These are phyloP conservation scores for Cordylochernes scorpioides DNA, from an alignment of 2,888 invertebrate species.

Conservation along the genomic window DNA sequence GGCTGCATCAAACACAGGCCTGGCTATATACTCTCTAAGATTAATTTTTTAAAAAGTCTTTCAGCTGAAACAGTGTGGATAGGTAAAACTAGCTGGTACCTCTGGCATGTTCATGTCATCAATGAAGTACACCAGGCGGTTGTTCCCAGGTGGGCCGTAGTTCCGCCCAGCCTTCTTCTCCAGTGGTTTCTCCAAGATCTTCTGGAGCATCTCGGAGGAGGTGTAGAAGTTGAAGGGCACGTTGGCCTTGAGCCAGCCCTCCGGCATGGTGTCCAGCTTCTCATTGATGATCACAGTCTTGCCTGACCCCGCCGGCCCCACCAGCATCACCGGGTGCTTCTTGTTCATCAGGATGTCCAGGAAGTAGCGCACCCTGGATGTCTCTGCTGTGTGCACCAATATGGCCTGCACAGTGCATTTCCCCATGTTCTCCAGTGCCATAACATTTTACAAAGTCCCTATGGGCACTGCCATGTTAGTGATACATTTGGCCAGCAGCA, in stretches of 20 bases:
- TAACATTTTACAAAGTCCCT: too few relatives aligned
- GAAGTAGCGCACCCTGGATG: constrained; percentile 63
- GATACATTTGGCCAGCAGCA: too few relatives aligned
- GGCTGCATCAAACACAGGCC: too few relatives aligned
- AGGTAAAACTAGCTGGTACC: too few relatives aligned
- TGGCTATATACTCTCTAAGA: too few relatives aligned
- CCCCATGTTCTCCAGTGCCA: too few relatives aligned
- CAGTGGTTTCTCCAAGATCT: constrained; percentile 68
- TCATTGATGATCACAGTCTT: constrained; percentile 77
- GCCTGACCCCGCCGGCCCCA: constrained; percentile 73
- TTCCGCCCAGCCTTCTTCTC: constrained; percentile 90
- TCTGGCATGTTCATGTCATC: constrained; percentile 98
- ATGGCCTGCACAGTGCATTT: constrained; percentile 47
- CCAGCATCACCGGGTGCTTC: constrained; percentile 73
- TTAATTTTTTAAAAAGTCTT: too few relatives aligned
- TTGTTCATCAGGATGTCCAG: constrained; percentile 63
- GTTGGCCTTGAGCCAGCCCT: constrained; percentile 62
- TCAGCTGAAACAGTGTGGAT: too few relatives aligned
- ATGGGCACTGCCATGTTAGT: too few relatives aligned
- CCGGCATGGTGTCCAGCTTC: constrained; percentile 45
- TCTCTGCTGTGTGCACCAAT: constrained; percentile 74
- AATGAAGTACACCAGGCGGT: constrained; percentile 73
- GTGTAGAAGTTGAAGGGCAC: constrained; percentile 92
- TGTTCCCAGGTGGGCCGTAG: constrained; percentile 81
- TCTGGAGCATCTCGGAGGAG: constrained; percentile 71